phyloP scores from a whole-genome alignment of 1,140 invertebrate genomes.

The Eurytemora carolleeae region DNA sequence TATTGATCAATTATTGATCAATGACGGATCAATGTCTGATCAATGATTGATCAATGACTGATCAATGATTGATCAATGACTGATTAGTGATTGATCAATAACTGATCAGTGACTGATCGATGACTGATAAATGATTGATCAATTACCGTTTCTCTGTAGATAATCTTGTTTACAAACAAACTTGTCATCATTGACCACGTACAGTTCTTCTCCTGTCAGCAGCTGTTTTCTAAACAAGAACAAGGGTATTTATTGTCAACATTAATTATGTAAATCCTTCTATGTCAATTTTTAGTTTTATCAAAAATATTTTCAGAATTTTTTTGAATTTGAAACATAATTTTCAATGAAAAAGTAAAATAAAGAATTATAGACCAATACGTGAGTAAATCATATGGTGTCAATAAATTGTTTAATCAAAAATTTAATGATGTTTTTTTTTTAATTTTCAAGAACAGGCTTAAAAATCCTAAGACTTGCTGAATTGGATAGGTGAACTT shows the following conservation, averaged over 20 bases:
- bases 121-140: not conserved
- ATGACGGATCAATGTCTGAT: too few relatives aligned
- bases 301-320: not conserved
- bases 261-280: too few relatives aligned
- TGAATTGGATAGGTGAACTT: too few relatives aligned
- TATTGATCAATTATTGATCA: too few relatives aligned
- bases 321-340: not conserved
- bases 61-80: too few relatives aligned
- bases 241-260: too few relatives aligned
- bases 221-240: conserved; percentile 52
- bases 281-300: not conserved
- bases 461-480: too few relatives aligned
- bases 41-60: too few relatives aligned
- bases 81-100: too few relatives aligned
- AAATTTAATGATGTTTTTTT: too few relatives aligned
- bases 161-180: conserved; percentile 98
- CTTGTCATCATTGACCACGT: conserved; percentile 93
- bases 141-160: conserved; percentile 27
- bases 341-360: not conserved
- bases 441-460: too few relatives aligned
- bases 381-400: not conserved
- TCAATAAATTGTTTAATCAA: not conserved
- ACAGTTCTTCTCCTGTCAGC: conserved; percentile 89
- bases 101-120: not conserved
- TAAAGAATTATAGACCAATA: not conserved